Percentiles rank a stretch among this genome's conserved stretches.
These are phyloP conservation scores for Gadopsis bispinosus DNA, from an alignment of 2,797 vertebrate species.

Conservation along the genomic window DNA sequence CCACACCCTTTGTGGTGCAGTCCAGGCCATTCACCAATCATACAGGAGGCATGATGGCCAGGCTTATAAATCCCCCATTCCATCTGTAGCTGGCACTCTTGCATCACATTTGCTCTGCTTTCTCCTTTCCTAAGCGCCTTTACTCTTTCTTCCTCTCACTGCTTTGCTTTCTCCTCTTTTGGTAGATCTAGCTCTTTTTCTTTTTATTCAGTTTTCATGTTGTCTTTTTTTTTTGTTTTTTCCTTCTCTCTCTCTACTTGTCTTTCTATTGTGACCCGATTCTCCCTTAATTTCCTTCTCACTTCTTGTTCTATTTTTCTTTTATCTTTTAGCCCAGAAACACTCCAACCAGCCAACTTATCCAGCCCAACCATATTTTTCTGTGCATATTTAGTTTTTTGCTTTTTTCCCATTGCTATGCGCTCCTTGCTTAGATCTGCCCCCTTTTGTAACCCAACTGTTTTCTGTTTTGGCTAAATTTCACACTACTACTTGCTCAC, in stretches of 20 bases:
- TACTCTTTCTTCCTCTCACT: constrained; percentile 42
- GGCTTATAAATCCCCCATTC: constrained; percentile 77
- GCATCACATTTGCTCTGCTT: constrained; percentile 78
- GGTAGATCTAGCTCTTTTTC: not conserved
- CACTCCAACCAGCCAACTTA: constrained; percentile 12
- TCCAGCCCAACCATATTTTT: constrained; percentile 20
- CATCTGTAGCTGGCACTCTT: constrained; percentile 85
- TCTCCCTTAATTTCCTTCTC: constrained; percentile 5
- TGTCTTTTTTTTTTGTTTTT: not conserved
- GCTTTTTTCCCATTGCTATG: not conserved
- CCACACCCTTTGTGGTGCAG: constrained; percentile 58
- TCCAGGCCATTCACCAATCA: constrained; percentile 64
- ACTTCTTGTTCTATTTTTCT: constrained; percentile 13
- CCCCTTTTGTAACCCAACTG: not conserved
- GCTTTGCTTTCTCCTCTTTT: constrained; percentile 36
- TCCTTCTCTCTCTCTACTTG: not conserved
- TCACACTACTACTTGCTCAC: not conserved
- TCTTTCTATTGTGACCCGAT: constrained; percentile 18
- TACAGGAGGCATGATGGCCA: constrained; percentile 59
- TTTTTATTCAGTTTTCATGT: constrained; percentile 17
- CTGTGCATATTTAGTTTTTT: not conserved
- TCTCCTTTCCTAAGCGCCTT: constrained; percentile 56
- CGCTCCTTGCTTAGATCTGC: not conserved
- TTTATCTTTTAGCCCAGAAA: constrained; percentile 24
- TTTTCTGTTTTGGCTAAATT: constrained; percentile 23